Evolutionary conservation across 2,113 vertebrate species (phyloP).

Genomic region (Tiliqua scincoides): DNA sequence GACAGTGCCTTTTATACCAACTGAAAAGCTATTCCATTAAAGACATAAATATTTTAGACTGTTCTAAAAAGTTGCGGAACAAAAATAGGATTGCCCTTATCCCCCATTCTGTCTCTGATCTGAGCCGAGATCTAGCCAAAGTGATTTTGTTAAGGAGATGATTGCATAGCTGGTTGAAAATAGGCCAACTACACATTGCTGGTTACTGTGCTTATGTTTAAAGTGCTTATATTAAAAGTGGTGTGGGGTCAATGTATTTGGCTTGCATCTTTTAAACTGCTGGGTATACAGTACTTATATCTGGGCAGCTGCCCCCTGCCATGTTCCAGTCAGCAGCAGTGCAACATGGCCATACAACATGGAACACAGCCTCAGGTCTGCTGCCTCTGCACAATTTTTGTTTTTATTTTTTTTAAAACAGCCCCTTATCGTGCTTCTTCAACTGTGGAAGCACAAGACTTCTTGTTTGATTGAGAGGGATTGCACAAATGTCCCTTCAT

Average conservation of each 20-base stretch:
- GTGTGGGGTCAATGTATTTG: not conserved
- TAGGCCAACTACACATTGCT: not conserved
- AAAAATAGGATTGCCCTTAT: not conserved
- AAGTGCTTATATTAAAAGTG: too few species aligned
- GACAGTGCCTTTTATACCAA: not conserved
- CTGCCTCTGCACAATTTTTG: too few species aligned
- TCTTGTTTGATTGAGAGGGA: too few species aligned
- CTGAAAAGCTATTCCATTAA: constrained; percentile 4
- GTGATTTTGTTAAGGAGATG: not conserved
- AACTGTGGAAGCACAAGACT: too few species aligned
- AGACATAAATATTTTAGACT: not conserved
- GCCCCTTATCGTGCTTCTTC: too few species aligned
- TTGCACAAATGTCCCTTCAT: too few species aligned
- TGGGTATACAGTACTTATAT: not conserved
- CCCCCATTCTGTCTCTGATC: not conserved
- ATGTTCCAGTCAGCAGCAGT: not conserved
- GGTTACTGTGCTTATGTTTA: not conserved
- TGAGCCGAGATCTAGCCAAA: not conserved
- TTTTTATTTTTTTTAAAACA: too few species aligned
- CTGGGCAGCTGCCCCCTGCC: not conserved
- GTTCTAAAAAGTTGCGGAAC: constrained; percentile 10
- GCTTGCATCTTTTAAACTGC: not conserved
- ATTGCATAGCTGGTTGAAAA: not conserved
- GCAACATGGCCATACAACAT: too few species aligned
- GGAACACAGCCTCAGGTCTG: too few species aligned